These are phyloP conservation scores for Corythornis madagascariensis DNA, from an alignment of 2,113 vertebrate species.

Conservation along the genomic window DNA sequence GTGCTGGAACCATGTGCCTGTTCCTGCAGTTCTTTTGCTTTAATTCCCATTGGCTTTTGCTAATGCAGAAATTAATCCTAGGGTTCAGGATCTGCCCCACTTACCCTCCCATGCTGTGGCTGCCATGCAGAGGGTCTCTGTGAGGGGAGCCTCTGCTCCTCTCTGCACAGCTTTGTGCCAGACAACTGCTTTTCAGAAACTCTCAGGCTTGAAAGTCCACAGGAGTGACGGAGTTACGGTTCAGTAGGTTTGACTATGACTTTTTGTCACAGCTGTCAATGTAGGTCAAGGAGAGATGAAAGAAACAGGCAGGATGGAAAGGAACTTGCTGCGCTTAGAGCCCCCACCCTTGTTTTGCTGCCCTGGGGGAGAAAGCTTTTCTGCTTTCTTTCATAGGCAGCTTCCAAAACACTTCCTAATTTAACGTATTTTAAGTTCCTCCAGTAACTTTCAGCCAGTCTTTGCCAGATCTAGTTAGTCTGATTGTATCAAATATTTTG, in stretches of 20 bases:
- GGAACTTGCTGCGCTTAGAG: background rate
- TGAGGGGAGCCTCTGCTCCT: background rate
- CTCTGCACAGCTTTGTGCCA: background rate
- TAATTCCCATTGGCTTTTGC: background rate
- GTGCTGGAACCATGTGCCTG: background rate
- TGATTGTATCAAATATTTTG: background rate
- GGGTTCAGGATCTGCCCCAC: background rate
- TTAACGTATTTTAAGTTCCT: background rate
- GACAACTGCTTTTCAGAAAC: conserved; percentile 17
- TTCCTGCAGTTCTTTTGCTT: background rate
- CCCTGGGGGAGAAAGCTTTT: background rate
- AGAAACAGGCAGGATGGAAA: background rate
- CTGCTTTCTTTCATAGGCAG: background rate
- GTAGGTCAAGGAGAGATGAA: conserved; percentile 20
- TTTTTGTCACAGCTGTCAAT: conserved; percentile 55
- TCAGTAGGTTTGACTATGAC: conserved; percentile 35
- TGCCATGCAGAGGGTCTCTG: background rate
- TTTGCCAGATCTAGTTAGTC: background rate
- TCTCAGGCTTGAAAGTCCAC: background rate
- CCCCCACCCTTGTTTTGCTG: background rate
- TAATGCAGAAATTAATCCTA: background rate
- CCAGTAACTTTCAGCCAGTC: background rate
- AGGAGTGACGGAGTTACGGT: background rate
- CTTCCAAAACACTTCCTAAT: background rate
- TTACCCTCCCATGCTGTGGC: background rate